Conservation (phyloP, 2,113 vertebrate genomes). For the Amazona vittata region DNA sequence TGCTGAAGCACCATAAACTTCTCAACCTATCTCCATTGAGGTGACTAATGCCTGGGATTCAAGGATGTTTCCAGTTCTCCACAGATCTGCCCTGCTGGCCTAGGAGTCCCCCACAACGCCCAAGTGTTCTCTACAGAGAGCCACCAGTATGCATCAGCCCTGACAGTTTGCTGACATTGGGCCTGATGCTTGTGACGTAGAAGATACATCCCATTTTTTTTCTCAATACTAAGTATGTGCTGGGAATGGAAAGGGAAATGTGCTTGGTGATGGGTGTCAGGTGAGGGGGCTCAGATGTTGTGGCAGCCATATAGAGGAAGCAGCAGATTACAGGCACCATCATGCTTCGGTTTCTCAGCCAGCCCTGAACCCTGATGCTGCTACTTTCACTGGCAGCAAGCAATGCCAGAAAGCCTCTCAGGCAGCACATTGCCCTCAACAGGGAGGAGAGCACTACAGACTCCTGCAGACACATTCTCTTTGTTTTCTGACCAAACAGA, state of each 20-base stretch:
- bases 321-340: neutral
- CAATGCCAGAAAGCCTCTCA: neutral
- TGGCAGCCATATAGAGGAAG: neutral
- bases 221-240: fast-evolving
- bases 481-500: neutral
- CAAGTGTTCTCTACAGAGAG: neutral
- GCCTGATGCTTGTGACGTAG: neutral
- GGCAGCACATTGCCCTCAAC: neutral
- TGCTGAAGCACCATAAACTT: neutral
- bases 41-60: neutral
- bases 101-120: fast-evolving
- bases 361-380: fast-evolving
- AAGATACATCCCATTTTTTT: neutral
- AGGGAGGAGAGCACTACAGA: neutral
- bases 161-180: neutral
- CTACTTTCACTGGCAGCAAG: neutral
- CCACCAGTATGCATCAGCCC: neutral
- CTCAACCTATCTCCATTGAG: neutral
- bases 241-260: neutral
- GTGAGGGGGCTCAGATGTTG: neutral
- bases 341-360: fast-evolving
- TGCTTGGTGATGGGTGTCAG: neutral
- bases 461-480: neutral
- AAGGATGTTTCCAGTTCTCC: neutral
- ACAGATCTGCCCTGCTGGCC: neutral